Percentiles rank a stretch among this genome's conserved stretches.
Conservation (phyloP, 2,113 vertebrate species). For the Actinemys pallida region DNA sequence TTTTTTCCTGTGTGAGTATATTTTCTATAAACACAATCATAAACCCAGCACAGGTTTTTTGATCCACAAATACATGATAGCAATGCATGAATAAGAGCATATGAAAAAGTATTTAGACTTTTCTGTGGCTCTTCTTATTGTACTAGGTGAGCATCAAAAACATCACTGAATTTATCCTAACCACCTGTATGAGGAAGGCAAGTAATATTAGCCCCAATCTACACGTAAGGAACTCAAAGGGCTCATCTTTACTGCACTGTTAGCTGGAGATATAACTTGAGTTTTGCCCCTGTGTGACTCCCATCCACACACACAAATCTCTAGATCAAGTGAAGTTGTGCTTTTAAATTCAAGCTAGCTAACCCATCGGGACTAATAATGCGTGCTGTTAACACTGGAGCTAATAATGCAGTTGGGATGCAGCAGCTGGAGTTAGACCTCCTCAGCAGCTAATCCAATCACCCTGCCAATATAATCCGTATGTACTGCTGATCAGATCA, state of each 20-base stretch:
- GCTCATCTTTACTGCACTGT: not conserved
- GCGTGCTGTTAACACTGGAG: not conserved
- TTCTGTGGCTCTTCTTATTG: not conserved
- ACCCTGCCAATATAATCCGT: not conserved
- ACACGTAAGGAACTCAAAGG: not conserved
- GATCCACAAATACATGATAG: not conserved
- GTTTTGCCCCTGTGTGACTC: not conserved
- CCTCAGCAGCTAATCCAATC: not conserved
- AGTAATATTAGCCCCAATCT: not conserved
- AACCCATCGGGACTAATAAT: not conserved
- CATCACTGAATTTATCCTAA: not conserved
- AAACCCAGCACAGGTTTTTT: rapidly evolving
- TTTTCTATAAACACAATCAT: not conserved
- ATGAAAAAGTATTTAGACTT: rapidly evolving
- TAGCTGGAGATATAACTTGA: not conserved
- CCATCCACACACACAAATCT: not conserved
- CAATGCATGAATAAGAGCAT: not conserved
- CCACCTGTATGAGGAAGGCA: too few relatives aligned
- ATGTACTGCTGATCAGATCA: not conserved
- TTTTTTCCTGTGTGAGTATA: not conserved
- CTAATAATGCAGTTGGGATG: not conserved
- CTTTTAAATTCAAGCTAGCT: not conserved
- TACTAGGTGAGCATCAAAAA: not conserved
- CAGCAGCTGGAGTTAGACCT: not conserved
- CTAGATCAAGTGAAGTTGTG: not conserved